These are phyloP conservation scores for Hydrocynus forskahlii DNA, from an alignment of 2,797 vertebrate species.

Conservation along the genomic window DNA sequence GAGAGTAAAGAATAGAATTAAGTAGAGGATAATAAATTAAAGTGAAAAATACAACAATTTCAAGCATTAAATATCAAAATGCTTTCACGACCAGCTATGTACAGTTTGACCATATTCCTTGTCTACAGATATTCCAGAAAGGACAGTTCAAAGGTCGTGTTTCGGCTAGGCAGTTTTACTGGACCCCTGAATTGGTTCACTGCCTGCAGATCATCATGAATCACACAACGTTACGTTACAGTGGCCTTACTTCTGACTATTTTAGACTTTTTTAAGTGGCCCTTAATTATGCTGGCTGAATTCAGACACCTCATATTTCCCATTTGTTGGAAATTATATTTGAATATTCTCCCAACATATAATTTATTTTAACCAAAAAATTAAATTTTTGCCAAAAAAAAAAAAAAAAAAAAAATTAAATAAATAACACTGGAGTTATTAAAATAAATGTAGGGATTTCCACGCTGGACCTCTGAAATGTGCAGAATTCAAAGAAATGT, in stretches of 20 bases:
- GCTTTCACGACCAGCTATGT: slow-evolving; percentile 28
- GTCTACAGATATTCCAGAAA: not conserved
- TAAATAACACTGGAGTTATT: slow-evolving; percentile 6
- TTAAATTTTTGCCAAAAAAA: not conserved
- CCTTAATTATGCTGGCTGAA: not conserved
- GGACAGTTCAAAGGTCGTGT: not conserved
- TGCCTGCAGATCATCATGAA: too few relatives aligned
- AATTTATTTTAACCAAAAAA: not conserved
- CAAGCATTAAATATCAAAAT: slow-evolving; percentile 64
- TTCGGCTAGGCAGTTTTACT: not conserved
- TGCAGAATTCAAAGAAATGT: not conserved
- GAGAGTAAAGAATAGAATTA: not conserved
- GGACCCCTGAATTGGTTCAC: not conserved
- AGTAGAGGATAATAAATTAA: slow-evolving; percentile 54
- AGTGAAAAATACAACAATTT: slow-evolving; percentile 53
- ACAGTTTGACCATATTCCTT: not conserved
- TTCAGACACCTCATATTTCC: not conserved
- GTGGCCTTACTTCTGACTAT: not conserved
- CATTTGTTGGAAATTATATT: not conserved
- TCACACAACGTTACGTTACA: not conserved
- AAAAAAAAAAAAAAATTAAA: not conserved
- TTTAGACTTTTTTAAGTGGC: not conserved
- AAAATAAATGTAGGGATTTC: not conserved
- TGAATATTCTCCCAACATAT: not conserved
- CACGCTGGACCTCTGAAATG: not conserved